Conservation (phyloP, 1,140 invertebrate species). For the Pogonus chalceus region DNA sequence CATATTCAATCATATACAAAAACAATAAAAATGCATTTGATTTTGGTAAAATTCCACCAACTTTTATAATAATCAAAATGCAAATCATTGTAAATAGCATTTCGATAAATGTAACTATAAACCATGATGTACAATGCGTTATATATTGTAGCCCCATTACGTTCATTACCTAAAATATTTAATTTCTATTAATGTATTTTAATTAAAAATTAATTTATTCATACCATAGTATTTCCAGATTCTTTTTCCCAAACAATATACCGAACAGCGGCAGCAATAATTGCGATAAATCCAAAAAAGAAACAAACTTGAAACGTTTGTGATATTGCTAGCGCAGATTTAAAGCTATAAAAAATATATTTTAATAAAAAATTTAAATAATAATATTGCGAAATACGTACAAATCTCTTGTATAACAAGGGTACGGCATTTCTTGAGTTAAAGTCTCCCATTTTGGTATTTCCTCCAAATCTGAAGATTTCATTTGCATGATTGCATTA, state of each 20-base stretch:
- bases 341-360: slow-evolving; percentile 40
- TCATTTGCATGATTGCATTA: slow-evolving; percentile 45
- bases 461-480: slow-evolving; percentile 24
- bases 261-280: slow-evolving; percentile 47
- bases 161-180: slow-evolving; percentile 45
- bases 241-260: slow-evolving; percentile 55
- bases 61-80: slow-evolving; percentile 41
- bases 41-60: slow-evolving; percentile 43
- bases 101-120: slow-evolving; percentile 43
- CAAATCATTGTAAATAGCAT: slow-evolving; percentile 39
- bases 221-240: slow-evolving; percentile 53
- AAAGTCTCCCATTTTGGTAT: slow-evolving; percentile 39
- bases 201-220: slow-evolving; percentile 6
- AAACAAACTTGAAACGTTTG: slow-evolving; percentile 51
- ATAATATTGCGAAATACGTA: slow-evolving; percentile 37
- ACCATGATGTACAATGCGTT: slow-evolving; percentile 52
- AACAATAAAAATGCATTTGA: slow-evolving; percentile 44
- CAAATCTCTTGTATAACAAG: slow-evolving; percentile 50
- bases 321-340: slow-evolving; percentile 50
- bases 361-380: background rate
- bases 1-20: slow-evolving; percentile 44
- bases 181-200: slow-evolving; percentile 2
- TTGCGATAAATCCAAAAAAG: slow-evolving; percentile 51
- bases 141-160: slow-evolving; percentile 53
- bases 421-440: slow-evolving; percentile 57